These are phyloP conservation scores for Drosophila malerkotliana DNA, from an alignment of 1,140 invertebrate genomes.

Conservation along the genomic window DNA sequence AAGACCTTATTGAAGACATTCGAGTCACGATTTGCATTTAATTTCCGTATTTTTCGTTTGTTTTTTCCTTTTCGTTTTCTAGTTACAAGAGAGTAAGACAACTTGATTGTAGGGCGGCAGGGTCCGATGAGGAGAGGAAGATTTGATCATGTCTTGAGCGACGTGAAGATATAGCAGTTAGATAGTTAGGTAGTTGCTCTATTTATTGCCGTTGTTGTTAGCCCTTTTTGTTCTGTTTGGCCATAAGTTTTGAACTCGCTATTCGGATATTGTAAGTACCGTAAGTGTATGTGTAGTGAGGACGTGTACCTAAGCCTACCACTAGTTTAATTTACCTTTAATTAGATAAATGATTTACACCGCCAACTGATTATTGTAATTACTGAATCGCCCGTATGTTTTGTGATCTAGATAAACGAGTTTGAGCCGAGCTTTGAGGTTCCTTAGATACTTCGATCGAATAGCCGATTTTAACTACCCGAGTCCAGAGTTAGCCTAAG, in stretches of 20 bases:
- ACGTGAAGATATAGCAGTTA: slow-evolving; percentile 37
- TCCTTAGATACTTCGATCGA: slow-evolving; percentile 16
- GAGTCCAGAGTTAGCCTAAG: not conserved
- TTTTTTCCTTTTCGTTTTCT: slow-evolving; percentile 43
- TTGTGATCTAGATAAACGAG: slow-evolving; percentile 34
- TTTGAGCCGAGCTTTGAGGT: slow-evolving; percentile 35
- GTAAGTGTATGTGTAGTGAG: slow-evolving; percentile 5
- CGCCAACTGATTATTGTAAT: slow-evolving; percentile 38
- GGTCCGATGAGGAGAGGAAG: slow-evolving; percentile 51
- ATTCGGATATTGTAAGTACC: slow-evolving; percentile 44
- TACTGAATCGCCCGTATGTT: slow-evolving; percentile 30
- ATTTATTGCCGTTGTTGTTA: slow-evolving; percentile 61
- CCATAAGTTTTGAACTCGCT: slow-evolving; percentile 55
- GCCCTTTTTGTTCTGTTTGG: slow-evolving; percentile 21
- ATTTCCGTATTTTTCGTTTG: slow-evolving; percentile 33
- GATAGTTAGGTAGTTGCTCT: slow-evolving; percentile 55
- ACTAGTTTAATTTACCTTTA: slow-evolving; percentile 52
- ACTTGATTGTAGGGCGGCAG: slow-evolving; percentile 47
- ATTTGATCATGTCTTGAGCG: slow-evolving; percentile 40
- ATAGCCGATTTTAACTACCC: slow-evolving; percentile 17
- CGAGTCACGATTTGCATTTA: slow-evolving; percentile 58
- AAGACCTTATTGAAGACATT: slow-evolving; percentile 49
- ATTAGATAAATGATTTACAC: slow-evolving; percentile 61
- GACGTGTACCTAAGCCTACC: slow-evolving; percentile 46
- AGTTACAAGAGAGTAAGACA: slow-evolving; percentile 56